phyloP scores from a whole-genome alignment of 2,797 vertebrate species.

The Limnodromus scolopaceus region DNA sequence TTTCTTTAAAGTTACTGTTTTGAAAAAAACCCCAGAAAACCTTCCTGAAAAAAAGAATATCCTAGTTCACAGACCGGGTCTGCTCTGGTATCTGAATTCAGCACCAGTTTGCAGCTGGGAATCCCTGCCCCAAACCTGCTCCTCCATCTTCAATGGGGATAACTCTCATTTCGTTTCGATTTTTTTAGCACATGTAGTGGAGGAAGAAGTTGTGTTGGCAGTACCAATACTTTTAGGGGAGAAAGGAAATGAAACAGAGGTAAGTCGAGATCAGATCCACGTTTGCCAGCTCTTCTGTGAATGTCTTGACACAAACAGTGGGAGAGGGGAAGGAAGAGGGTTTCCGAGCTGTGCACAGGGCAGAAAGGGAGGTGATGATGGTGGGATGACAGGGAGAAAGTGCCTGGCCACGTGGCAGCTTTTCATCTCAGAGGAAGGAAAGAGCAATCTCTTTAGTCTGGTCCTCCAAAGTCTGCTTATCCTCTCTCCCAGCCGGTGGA shows the following conservation, averaged over 20 bases:
- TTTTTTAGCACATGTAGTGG: background rate
- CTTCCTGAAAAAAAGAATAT: background rate
- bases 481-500: background rate
- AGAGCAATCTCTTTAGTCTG: background rate
- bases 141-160: accelerated
- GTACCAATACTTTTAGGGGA: background rate
- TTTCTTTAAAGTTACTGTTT: background rate
- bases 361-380: background rate
- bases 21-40: background rate
- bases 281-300: background rate
- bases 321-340: background rate
- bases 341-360: background rate
- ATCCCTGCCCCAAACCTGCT: background rate
- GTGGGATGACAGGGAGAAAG: background rate
- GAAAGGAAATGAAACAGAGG: background rate
- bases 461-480: background rate
- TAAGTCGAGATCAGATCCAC: background rate
- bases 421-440: background rate
- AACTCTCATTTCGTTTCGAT: accelerated
- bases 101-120: background rate
- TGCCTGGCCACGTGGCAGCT: background rate
- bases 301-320: accelerated
- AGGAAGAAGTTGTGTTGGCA: background rate
- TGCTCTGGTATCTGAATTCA: background rate
- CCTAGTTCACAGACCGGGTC: background rate